A percentile compares a stretch with the other conserved stretches of the same genome.
These are phyloP conservation scores for Lycia hirtaria DNA, from an alignment of 2,888 invertebrate species.

Conservation along the genomic window DNA sequence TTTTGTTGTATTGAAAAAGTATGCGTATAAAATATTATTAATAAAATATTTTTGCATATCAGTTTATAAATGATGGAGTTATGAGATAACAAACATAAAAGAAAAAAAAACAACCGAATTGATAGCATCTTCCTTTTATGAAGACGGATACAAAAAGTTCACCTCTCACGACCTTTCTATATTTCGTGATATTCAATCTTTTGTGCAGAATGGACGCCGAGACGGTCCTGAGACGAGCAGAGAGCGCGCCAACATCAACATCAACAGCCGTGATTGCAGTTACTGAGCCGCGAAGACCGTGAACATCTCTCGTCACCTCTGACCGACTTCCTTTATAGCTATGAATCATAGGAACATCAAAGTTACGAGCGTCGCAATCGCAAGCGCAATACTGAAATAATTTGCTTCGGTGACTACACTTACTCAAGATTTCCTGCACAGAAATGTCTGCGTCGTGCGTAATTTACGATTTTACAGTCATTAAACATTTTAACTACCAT, in stretches of 20 bases:
- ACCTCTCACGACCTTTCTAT: too few relatives aligned
- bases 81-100: too few relatives aligned
- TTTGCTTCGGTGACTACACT: conserved; percentile 11
- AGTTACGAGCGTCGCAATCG: conserved; percentile 14
- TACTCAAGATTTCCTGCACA: conserved; percentile 15
- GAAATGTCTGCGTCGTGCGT: conserved; percentile 9
- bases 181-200: too few relatives aligned
- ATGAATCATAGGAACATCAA: conserved; percentile 31
- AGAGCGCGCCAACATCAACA: conserved; percentile 27
- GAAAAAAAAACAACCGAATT: too few relatives aligned
- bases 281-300: conserved; percentile 28
- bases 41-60: too few relatives aligned
- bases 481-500: conserved; percentile 22
- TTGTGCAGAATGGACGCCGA: conserved; percentile 6
- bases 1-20: too few relatives aligned
- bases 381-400: conserved; percentile 18
- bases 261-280: conserved; percentile 22
- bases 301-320: conserved; percentile 31
- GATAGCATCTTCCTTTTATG: too few relatives aligned
- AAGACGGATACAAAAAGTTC: too few relatives aligned
- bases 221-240: conserved; percentile 15
- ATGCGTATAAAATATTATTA: too few relatives aligned
- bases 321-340: conserved; percentile 31
- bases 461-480: conserved; percentile 25
- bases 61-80: too few relatives aligned